Conservation (phyloP, 1,140 invertebrate genomes). For the Diabrotica undecimpunctata region DNA sequence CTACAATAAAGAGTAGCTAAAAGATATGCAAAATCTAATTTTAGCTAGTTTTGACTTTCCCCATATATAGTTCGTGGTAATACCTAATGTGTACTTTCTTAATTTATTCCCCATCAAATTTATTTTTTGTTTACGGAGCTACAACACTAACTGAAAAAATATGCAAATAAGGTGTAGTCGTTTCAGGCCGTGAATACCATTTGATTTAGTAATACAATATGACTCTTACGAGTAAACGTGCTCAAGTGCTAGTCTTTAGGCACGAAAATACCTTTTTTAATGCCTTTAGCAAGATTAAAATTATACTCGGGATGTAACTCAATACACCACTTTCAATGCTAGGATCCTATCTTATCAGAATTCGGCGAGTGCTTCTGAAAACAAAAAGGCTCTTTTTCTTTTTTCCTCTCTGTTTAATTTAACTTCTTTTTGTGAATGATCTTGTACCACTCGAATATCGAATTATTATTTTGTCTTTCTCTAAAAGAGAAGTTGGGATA, state of each 20-base stretch:
- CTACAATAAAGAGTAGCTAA: no score
- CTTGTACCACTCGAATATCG: background rate
- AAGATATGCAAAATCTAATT: no score
- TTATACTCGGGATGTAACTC: conserved; percentile 16
- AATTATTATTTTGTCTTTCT: background rate
- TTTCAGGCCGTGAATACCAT: conserved; percentile 9
- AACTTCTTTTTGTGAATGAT: background rate
- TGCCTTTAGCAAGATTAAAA: conserved; percentile 15
- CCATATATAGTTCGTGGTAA: no score
- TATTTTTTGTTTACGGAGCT: background rate
- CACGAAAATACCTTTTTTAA: conserved; percentile 17
- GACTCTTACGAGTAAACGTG: conserved; percentile 18
- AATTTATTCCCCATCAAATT: no score
- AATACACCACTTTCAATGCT: conserved; percentile 15
- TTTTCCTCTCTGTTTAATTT: conserved; percentile 1
- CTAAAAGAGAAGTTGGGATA: background rate
- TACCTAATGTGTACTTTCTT: no score
- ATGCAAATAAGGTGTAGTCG: conserved; percentile 7
- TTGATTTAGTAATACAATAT: conserved; percentile 15
- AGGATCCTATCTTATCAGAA: conserved; percentile 14
- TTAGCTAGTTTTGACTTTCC: no score
- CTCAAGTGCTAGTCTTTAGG: conserved; percentile 15
- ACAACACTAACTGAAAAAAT: conserved; percentile 7
- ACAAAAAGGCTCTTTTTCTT: conserved; percentile 1
- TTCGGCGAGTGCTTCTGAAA: background rate